Evolutionary conservation across 2,888 invertebrate species (phyloP), one percentile per base, ranked within the genome.

Genomic region (Aleiodes leptofemur): DNA sequence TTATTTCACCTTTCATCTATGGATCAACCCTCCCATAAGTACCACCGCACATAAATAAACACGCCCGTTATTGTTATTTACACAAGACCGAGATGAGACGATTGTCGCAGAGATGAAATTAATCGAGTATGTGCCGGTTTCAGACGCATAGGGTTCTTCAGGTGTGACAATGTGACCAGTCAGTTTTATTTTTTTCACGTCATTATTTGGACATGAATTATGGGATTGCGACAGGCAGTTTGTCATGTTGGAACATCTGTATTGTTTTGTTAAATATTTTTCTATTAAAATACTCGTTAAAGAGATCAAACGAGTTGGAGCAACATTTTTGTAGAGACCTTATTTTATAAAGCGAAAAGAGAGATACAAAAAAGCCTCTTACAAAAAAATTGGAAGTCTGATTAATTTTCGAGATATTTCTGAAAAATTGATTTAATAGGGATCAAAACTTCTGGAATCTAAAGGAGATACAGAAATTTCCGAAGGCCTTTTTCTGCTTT

Each of bases 1-100:
- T 84, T 82, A 82, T 82, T 78, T 78, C 78, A 78, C 76, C 77
- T 77, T 74, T 53, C 70, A 38, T 66, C n/a, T 56, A 69, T 31
- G 55, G 56, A 75, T 8, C 34, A 68, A 51, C 69, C 6, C 51
- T 53, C 51, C 68, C n/a, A 5, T 29, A 14, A 57, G 53, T 70
- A 56, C 29, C 11, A 56, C n/a, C 14, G 66, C 76, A 77, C 72
- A 77, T 76, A 80, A 78, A 78, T 77, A 75, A 76, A 79, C 76
- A 79, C 75, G 64, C 72, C 66, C 48, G 48, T 64, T 69, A 69
- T 51, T 23, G 48, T 51, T 78, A 78, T 79, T 77, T 75, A 75
- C 72, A 80, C 72, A 31, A n/a, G 68, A 13, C 31, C 29, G 29
- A 50, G 50, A 31, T 8, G 29, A 50, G 23, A 50, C 16, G 53